These are phyloP conservation scores for Triplophysa siluroides DNA, from an alignment of 2,113 vertebrate genomes.

Conservation along the genomic window DNA sequence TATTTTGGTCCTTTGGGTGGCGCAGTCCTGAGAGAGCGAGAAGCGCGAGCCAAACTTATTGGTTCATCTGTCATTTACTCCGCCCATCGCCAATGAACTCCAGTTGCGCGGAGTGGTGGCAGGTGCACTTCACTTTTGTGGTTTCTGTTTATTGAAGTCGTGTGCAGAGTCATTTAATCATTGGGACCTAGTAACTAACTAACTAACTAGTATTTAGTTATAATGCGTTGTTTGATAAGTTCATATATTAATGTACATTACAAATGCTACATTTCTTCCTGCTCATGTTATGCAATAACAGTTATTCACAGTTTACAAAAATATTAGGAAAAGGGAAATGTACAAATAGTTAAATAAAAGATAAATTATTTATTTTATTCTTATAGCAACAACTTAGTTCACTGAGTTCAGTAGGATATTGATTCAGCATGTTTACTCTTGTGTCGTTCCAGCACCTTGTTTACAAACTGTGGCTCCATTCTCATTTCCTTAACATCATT, in stretches of 20 bases:
- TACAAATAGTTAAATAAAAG: too few relatives aligned
- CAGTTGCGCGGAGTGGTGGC: neutral
- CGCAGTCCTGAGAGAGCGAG: constrained; percentile 61
- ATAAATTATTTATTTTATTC: too few relatives aligned
- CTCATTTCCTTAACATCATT: constrained; percentile 51
- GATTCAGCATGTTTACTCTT: constrained; percentile 10
- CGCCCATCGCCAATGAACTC: constrained; percentile 25
- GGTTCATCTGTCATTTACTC: constrained; percentile 54
- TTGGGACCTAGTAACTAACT: neutral
- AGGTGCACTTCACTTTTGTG: constrained; percentile 31
- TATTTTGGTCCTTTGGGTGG: constrained; percentile 58
- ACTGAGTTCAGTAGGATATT: neutral
- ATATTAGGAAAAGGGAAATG: too few relatives aligned
- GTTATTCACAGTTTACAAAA: too few relatives aligned
- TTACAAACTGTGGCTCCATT: constrained; percentile 51
- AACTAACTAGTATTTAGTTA: neutral
- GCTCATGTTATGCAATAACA: too few relatives aligned
- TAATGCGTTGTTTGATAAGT: neutral
- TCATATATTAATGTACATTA: neutral
- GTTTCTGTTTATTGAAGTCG: too few relatives aligned
- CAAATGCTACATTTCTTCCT: too few relatives aligned
- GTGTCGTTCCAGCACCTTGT: constrained; percentile 36
- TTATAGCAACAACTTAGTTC: too few relatives aligned
- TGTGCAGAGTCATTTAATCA: neutral
- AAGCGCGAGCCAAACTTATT: constrained; percentile 57